A percentile compares a stretch with the other conserved stretches of the same genome.
Conservation (phyloP, 2,888 invertebrate genomes). For the Atethmia centrago region DNA sequence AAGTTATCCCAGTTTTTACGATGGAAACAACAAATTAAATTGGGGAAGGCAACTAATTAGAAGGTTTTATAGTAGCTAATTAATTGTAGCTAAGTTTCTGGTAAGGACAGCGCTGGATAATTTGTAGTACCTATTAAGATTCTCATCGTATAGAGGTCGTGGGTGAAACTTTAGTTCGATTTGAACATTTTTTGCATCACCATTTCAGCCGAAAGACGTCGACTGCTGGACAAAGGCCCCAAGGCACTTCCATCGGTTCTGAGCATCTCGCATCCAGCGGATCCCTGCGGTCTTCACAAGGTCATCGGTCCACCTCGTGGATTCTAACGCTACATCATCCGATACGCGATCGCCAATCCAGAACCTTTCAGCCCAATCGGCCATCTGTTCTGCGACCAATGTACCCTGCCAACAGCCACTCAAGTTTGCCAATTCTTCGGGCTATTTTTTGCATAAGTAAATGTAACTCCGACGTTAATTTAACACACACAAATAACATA, state of each 20-base stretch:
- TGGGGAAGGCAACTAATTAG: constrained; percentile 45
- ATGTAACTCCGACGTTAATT: no score
- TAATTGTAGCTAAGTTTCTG: constrained; percentile 51
- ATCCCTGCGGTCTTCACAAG: neutral
- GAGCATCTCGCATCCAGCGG: neutral
- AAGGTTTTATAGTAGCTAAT: constrained; percentile 44
- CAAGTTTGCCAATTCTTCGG: no score
- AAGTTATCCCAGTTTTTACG: constrained; percentile 36
- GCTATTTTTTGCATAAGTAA: no score
- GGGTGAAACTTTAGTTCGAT: neutral
- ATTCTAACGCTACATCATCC: neutral
- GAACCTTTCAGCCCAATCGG: neutral
- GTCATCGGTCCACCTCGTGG: neutral
- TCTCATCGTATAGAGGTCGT: neutral
- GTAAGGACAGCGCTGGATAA: constrained; percentile 40
- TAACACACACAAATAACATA: no score
- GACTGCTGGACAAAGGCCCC: neutral
- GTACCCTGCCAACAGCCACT: no score
- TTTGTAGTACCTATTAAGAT: constrained; percentile 38
- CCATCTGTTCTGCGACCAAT: no score
- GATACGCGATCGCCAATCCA: neutral
- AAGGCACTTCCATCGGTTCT: neutral
- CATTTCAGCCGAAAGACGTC: neutral
- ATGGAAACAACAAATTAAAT: constrained; percentile 42
- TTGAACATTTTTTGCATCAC: neutral